Evolutionary conservation across 1,140 invertebrate genomes (phyloP).

Genomic region (Tetramorium parvispinum): DNA sequence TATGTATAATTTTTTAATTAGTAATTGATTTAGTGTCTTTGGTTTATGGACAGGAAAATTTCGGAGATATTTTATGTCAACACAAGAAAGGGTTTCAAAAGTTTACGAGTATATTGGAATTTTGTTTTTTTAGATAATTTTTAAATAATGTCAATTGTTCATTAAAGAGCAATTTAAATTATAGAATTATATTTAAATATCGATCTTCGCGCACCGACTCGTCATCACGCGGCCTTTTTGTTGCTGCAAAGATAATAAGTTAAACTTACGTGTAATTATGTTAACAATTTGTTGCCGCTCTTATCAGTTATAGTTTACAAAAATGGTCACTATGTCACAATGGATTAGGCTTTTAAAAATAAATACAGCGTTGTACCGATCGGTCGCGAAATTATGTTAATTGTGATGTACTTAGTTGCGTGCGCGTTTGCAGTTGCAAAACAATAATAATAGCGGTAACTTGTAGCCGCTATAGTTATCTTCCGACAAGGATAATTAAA

Average conservation of each 20-base stretch:
- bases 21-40: background rate
- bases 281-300: background rate
- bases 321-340: background rate
- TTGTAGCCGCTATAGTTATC: background rate
- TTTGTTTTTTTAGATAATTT: background rate
- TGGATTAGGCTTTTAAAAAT: background rate
- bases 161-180: background rate
- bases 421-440: background rate
- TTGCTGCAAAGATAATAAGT: background rate
- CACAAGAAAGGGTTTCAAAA: background rate
- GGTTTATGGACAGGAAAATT: background rate
- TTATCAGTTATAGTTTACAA: background rate
- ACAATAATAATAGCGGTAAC: background rate
- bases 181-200: background rate
- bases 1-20: background rate
- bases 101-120: background rate
- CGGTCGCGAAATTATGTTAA: background rate
- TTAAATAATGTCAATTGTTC: background rate
- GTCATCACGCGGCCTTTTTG: background rate
- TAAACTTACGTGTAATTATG: background rate
- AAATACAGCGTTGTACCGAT: background rate
- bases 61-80: background rate
- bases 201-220: too few relatives aligned
- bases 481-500: background rate
- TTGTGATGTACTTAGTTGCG: background rate